phyloP scores from a whole-genome alignment of 2,888 invertebrate genomes.

The Cephus sareptanus region DNA sequence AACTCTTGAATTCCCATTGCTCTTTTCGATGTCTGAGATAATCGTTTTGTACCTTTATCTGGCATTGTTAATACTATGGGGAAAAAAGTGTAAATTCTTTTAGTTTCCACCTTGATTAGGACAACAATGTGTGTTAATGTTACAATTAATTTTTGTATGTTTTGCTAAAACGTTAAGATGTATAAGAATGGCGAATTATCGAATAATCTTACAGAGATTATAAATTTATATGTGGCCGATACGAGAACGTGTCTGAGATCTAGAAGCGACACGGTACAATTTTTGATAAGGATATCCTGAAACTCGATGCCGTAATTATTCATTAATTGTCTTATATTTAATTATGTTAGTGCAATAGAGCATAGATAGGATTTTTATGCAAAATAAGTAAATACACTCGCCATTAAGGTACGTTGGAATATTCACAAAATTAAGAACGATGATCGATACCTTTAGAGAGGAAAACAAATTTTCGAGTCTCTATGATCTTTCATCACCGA shows the following conservation, averaged over 20 bases:
- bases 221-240: too few species aligned
- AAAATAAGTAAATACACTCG: too few species aligned
- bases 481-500: not conserved
- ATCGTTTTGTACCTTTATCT: not conserved
- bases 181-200: not conserved
- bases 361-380: too few species aligned
- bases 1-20: not conserved
- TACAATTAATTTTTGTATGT: not conserved
- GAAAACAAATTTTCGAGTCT: not conserved
- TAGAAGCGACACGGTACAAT: too few species aligned
- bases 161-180: not conserved
- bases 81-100: not conserved
- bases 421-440: not conserved
- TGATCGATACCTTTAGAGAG: not conserved
- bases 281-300: too few species aligned
- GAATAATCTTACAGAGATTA: not conserved
- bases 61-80: not conserved
- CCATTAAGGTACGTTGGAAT: too few species aligned
- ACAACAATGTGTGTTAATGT: not conserved
- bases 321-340: too few species aligned
- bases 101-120: not conserved
- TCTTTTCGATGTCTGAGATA: not conserved
- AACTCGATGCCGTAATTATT: too few species aligned
- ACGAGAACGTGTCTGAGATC: too few species aligned
- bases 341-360: too few species aligned